A percentile compares a stretch with the other conserved stretches of the same genome.
phyloP scores from a whole-genome alignment of 2,888 invertebrate genomes.

The Ichneumon xanthorius region DNA sequence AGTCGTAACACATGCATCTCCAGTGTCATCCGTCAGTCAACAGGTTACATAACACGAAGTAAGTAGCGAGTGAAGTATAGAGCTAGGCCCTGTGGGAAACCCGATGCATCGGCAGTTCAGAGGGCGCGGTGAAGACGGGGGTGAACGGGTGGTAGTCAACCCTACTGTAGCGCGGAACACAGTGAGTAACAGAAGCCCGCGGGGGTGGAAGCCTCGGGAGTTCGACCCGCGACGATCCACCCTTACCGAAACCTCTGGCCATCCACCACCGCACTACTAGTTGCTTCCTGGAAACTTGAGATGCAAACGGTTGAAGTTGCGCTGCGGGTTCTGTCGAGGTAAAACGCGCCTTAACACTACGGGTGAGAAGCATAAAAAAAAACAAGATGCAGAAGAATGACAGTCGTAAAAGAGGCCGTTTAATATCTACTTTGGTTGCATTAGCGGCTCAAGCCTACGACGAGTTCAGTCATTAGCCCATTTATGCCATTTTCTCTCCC shows the following conservation, averaged over 20 bases:
- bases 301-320: constrained; percentile 70
- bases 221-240: constrained; percentile 45
- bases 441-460: not conserved
- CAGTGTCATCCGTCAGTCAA: constrained; percentile 29
- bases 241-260: constrained; percentile 47
- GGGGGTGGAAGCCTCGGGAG: constrained; percentile 44
- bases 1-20: not conserved
- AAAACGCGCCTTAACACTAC: constrained; percentile 42
- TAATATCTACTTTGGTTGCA: constrained; percentile 1
- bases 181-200: constrained; percentile 41
- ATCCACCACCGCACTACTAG: constrained; percentile 66
- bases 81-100: constrained; percentile 26
- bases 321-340: constrained; percentile 33
- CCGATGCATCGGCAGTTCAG: constrained; percentile 35
- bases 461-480: not conserved
- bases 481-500: not conserved
- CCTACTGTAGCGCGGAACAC: constrained; percentile 25
- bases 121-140: not conserved
- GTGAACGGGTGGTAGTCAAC: constrained; percentile 19
- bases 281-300: constrained; percentile 68
- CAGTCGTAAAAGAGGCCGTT: not conserved
- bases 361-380: constrained; percentile 40
- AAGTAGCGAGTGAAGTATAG: constrained; percentile 1
- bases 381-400: not conserved
- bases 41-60: constrained; percentile 35